Conservation (phyloP, 2,888 invertebrate genomes). For the Eupithecia abbreviata region DNA sequence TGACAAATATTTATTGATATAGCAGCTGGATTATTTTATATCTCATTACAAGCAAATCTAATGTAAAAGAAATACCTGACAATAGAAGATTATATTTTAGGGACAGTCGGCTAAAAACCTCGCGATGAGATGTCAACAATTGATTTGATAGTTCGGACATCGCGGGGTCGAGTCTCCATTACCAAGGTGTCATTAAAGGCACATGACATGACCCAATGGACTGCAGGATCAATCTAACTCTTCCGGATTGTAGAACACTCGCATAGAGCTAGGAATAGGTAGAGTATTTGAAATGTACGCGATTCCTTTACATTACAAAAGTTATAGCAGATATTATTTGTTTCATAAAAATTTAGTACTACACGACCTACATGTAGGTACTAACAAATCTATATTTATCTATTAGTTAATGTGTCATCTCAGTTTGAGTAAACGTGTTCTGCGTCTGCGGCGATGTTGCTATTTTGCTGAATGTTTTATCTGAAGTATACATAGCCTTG, state of each 20-base stretch:
- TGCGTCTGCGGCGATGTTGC: too few relatives aligned
- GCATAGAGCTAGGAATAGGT: not conserved
- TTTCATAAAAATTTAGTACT: not conserved
- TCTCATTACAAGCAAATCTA: too few relatives aligned
- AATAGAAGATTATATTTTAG: not conserved
- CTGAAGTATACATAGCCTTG: too few relatives aligned
- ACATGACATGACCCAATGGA: constrained; percentile 11
- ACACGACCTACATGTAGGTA: too few relatives aligned
- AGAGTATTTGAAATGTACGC: not conserved
- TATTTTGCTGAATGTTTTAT: too few relatives aligned
- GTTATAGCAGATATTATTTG: too few relatives aligned
- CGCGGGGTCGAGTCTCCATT: not conserved
- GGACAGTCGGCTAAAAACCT: not conserved
- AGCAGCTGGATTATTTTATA: too few relatives aligned
- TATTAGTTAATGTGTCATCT: too few relatives aligned
- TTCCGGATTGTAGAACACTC: constrained; percentile 23
- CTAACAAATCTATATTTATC: too few relatives aligned
- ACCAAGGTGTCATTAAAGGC: constrained; percentile 1
- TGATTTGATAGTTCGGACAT: not conserved
- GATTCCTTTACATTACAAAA: not conserved
- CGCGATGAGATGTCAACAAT: not conserved
- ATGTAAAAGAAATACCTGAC: too few relatives aligned
- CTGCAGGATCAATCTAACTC: constrained; percentile 16
- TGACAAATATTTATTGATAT: too few relatives aligned
- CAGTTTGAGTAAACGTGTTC: too few relatives aligned